Evolutionary conservation across 2,797 vertebrate species (phyloP).

Genomic region (Hydrolagus colliei): DNA sequence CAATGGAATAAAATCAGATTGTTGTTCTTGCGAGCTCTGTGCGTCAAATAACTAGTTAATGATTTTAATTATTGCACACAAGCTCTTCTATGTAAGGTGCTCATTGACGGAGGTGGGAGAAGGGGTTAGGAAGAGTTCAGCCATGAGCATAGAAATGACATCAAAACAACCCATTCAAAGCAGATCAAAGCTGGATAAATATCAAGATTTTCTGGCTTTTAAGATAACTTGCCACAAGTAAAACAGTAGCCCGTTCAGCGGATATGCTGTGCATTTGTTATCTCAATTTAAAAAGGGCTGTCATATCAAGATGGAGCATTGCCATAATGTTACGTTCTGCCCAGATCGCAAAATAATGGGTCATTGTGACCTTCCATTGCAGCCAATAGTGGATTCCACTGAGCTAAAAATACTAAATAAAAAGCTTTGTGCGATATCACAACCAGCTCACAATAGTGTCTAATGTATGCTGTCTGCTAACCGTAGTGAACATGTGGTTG

Average conservation of each 20-base stretch:
- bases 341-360: not conserved
- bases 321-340: not conserved
- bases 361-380: not conserved
- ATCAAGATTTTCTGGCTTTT: not conserved
- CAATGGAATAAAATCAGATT: not conserved
- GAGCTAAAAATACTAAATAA: not conserved
- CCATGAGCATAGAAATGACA: not conserved
- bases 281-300: not conserved
- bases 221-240: not conserved
- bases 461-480: too few species aligned
- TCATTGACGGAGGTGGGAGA: not conserved
- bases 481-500: too few species aligned
- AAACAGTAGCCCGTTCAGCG: not conserved
- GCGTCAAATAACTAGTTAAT: not conserved
- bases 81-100: not conserved
- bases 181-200: not conserved
- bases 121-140: not conserved
- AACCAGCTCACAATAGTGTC: not conserved
- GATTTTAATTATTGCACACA: not conserved
- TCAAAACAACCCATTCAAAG: slow-evolving; percentile 3
- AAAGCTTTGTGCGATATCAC: not conserved
- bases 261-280: not conserved
- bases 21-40: not conserved
- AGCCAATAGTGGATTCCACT: not conserved
- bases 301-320: not conserved